These are phyloP conservation scores for Tanypteryx hageni DNA, from an alignment of 2,888 invertebrate species.

Conservation along the genomic window DNA sequence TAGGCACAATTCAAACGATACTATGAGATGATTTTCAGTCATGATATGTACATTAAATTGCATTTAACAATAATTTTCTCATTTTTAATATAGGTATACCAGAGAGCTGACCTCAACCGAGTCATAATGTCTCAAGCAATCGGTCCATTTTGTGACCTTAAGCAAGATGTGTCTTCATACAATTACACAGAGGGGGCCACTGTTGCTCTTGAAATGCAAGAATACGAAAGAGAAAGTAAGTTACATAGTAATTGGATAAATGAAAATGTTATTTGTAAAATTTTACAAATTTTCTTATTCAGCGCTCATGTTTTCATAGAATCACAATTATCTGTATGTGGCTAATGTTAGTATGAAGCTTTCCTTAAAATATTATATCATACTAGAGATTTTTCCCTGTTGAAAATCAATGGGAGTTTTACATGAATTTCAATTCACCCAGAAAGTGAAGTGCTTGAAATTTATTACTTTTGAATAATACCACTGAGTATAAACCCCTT, in stretches of 20 bases:
- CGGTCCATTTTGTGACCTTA: conserved; percentile 93
- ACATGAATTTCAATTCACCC: no score
- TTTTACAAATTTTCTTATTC: not conserved
- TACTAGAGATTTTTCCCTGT: no score
- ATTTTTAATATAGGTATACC: conserved; percentile 79
- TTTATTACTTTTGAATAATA: no score
- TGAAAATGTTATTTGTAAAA: not conserved
- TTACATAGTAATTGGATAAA: conserved; percentile 67
- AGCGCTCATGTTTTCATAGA: conserved; percentile 31
- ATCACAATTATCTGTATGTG: not conserved
- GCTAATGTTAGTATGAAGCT: no score
- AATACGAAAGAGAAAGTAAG: conserved; percentile 93
- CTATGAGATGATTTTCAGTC: no score
- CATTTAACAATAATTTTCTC: not conserved
- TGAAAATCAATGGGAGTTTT: no score
- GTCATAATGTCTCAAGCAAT: conserved; percentile 91
- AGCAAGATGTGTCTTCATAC: conserved; percentile 93
- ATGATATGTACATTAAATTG: no score
- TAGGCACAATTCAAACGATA: no score
- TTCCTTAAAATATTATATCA: conserved; percentile 38
- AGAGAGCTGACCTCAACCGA: conserved; percentile 93
- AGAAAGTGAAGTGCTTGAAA: no score
- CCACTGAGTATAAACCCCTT: no score
- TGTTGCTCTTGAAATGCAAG: conserved; percentile 92
- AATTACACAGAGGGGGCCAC: conserved; percentile 95